Conservation (phyloP, 2,797 vertebrate genomes). For the Neopelma chrysocephalum region DNA sequence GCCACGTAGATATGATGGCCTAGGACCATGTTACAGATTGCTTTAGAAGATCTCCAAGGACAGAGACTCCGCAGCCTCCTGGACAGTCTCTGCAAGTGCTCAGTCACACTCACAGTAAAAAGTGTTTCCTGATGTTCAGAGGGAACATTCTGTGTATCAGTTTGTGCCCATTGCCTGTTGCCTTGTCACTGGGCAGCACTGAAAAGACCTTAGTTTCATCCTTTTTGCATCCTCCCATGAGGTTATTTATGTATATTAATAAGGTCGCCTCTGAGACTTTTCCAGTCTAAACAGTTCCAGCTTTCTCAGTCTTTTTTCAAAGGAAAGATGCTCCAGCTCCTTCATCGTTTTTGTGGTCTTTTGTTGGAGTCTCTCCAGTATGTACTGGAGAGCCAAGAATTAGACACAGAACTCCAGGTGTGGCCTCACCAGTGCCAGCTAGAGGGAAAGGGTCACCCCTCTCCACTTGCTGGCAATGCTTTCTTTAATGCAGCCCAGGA, state of each 20-base stretch:
- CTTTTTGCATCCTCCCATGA: neutral
- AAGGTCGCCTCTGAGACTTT: neutral
- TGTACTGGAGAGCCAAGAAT: neutral
- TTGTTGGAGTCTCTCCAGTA: neutral
- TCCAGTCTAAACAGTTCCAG: neutral
- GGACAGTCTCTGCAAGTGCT: neutral
- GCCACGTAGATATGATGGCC: rapidly evolving
- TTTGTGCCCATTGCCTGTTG: neutral
- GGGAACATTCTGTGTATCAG: neutral
- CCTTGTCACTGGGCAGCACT: neutral
- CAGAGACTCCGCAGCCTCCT: neutral
- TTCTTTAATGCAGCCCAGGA: neutral
- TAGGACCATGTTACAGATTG: neutral
- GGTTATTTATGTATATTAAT: neutral
- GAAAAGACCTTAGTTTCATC: neutral
- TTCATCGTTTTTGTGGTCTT: neutral
- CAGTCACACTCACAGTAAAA: rapidly evolving
- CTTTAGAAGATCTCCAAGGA: neutral
- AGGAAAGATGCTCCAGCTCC: neutral
- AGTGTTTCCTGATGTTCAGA: neutral
- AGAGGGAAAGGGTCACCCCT: neutral
- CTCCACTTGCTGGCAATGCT: rapidly evolving
- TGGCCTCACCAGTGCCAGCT: neutral
- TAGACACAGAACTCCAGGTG: neutral
- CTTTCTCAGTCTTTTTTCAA: neutral